phyloP scores from a whole-genome alignment of 2,888 invertebrate species.

The Agrochola lychnidis region DNA sequence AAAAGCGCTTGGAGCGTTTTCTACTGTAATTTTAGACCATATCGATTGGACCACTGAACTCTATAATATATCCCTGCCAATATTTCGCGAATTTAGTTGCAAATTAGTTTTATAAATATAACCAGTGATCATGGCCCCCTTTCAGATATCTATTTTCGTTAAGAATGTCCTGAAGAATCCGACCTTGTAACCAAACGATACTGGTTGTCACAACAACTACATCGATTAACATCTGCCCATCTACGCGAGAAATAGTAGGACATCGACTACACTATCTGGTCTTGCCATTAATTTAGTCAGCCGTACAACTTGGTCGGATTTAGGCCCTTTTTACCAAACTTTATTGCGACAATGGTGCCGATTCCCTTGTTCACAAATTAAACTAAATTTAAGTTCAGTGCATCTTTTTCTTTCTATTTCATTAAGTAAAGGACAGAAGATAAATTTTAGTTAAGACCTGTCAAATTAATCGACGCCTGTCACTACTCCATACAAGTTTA shows the following conservation, averaged over 20 bases:
- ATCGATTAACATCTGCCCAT: background rate
- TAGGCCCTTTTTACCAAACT: background rate
- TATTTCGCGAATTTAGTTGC: constrained; percentile 63
- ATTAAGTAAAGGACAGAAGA: too few relatives aligned
- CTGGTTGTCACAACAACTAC: background rate
- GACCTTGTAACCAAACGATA: background rate
- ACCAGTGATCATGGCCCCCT: constrained; percentile 44
- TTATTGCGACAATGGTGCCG: too few relatives aligned
- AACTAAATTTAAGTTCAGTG: too few relatives aligned
- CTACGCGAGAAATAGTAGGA: background rate
- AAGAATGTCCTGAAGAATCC: background rate
- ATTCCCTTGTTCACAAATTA: too few relatives aligned
- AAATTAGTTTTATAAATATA: constrained; percentile 35
- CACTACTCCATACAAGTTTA: too few relatives aligned
- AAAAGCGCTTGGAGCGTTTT: constrained; percentile 56
- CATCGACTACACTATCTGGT: background rate
- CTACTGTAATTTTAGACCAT: constrained; percentile 55
- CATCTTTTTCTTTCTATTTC: too few relatives aligned
- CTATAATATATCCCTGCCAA: constrained; percentile 51
- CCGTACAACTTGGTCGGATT: background rate
- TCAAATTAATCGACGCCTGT: too few relatives aligned
- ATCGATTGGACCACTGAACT: constrained; percentile 63
- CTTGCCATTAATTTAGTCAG: background rate
- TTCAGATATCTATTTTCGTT: constrained; percentile 42
- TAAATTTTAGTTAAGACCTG: too few relatives aligned